Conservation (phyloP, 2,113 vertebrate species). For the Echinops telfairi region DNA sequence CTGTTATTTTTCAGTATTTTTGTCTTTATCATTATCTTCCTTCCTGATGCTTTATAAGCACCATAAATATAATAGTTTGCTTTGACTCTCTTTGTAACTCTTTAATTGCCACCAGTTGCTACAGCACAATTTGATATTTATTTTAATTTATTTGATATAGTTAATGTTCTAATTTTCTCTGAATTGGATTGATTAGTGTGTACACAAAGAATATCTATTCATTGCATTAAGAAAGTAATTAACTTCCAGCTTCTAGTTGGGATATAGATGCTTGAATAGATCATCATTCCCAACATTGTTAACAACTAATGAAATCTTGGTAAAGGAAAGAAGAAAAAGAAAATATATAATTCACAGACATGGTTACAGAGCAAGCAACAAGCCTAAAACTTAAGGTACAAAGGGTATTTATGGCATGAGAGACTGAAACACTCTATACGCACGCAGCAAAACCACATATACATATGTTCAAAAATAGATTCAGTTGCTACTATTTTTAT, state of each 20-base stretch:
- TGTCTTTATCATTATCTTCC: not conserved
- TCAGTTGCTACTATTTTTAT: too few relatives aligned
- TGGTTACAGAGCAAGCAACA: too few relatives aligned
- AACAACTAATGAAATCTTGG: too few relatives aligned
- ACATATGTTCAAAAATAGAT: too few relatives aligned
- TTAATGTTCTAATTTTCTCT: not conserved
- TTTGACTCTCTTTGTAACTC: constrained; percentile 18
- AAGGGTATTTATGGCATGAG: too few relatives aligned
- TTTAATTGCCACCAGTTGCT: not conserved
- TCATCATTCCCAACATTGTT: too few relatives aligned
- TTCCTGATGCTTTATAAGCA: not conserved
- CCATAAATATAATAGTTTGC: not conserved
- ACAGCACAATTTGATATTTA: not conserved
- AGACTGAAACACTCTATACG: too few relatives aligned
- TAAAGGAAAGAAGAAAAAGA: too few relatives aligned
- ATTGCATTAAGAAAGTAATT: constrained; percentile 11
- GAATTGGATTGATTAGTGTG: not conserved
- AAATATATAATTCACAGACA: too few relatives aligned
- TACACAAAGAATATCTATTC: not conserved
- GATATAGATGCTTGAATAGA: too few relatives aligned
- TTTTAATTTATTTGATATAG: not conserved
- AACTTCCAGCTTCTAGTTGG: not conserved
- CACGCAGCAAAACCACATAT: too few relatives aligned
- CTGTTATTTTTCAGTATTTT: not conserved
- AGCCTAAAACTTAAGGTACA: too few relatives aligned